phyloP scores from a whole-genome alignment of 2,113 vertebrate species.

The Ochotona princeps region DNA sequence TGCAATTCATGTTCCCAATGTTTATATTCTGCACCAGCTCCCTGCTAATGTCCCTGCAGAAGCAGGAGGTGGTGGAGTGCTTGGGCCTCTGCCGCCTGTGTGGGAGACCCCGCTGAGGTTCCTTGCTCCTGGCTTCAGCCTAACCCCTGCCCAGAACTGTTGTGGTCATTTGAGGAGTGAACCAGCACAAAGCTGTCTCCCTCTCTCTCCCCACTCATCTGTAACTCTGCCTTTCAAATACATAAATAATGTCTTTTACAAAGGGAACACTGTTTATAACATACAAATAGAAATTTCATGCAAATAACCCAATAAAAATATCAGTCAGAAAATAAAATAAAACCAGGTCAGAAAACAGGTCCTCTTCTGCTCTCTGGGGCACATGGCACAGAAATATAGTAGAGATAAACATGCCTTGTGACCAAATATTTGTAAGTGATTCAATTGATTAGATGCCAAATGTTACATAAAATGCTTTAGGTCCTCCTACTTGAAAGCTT shows the following conservation, averaged over 20 bases:
- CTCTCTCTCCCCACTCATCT: too few species aligned
- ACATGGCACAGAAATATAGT: background rate
- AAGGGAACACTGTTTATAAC: background rate
- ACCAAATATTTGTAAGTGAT: background rate
- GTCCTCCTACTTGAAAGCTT: background rate
- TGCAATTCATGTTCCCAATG: too few species aligned
- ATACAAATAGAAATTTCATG: background rate
- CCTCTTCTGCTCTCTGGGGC: background rate
- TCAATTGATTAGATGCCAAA: constrained; percentile 3
- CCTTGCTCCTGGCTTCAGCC: too few species aligned
- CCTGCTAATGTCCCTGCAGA: too few species aligned
- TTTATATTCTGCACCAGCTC: too few species aligned
- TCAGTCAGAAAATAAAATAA: background rate
- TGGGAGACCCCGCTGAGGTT: too few species aligned
- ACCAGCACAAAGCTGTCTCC: too few species aligned
- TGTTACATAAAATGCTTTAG: background rate
- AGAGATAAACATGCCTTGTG: background rate
- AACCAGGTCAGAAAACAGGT: background rate
- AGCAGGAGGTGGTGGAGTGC: too few species aligned
- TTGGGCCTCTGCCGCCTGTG: too few species aligned
- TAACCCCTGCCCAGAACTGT: too few species aligned
- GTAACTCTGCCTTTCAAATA: too few species aligned
- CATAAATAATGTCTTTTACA: background rate
- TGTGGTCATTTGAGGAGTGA: too few species aligned
- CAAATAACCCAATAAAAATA: background rate